Evolutionary conservation across 2,113 vertebrate species (phyloP).

Genomic region (Grus americana): DNA sequence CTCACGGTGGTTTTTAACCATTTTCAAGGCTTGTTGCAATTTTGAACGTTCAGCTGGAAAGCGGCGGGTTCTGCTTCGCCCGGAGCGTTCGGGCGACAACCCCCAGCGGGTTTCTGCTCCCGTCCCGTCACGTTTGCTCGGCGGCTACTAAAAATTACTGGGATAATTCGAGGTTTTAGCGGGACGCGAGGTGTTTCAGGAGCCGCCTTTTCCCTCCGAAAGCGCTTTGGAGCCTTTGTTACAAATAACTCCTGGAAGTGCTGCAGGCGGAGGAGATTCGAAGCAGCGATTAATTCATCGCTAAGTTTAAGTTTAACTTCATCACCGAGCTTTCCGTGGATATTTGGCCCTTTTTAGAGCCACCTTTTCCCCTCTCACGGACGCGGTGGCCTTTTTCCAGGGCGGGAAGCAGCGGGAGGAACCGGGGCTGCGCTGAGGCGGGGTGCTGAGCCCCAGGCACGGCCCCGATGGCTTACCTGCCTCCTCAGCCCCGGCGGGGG

Average conservation of each 20-base stretch:
- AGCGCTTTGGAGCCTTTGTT: too few relatives aligned
- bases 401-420: not conserved
- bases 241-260: not conserved
- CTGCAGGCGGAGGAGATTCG: too few relatives aligned
- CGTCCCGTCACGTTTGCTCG: accelerated
- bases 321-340: too few relatives aligned
- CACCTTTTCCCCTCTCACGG: not conserved
- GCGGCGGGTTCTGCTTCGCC: not conserved
- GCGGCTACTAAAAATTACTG: not conserved
- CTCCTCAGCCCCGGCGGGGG: not conserved
- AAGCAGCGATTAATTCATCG: not conserved
- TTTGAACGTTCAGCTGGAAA: not conserved
- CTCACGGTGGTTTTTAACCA: not conserved
- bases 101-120: not conserved
- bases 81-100: accelerated
- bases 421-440: not conserved
- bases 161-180: not conserved
- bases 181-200: not conserved
- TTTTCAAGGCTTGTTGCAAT: not conserved
- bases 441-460: not conserved
- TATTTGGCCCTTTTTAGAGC: too few relatives aligned
- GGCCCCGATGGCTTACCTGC: too few relatives aligned
- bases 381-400: not conserved
- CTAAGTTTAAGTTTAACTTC: too few relatives aligned
- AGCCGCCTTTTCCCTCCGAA: accelerated